Evolutionary conservation across 2,888 invertebrate genomes (phyloP), one percentile per base, ranked within the genome.

Genomic region (Spisula subtruncata): DNA sequence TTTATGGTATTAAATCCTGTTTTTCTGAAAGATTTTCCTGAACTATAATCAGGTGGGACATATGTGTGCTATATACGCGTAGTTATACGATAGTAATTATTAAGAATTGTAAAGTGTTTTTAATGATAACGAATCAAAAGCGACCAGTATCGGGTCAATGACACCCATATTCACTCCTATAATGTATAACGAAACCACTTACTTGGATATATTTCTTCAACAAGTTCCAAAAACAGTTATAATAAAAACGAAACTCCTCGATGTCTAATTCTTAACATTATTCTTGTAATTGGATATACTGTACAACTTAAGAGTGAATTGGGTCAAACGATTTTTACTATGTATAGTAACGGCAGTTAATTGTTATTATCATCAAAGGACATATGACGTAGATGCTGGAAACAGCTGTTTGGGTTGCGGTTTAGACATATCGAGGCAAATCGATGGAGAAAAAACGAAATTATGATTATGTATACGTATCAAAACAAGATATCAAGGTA

Each of bases 241-340:
- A 41, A 41, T 41, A n/a, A 66, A 10, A 66, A 66, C 10, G 25
- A 25, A 66, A 66, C n/a, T 66, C 25, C 25, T n/a, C 25, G n/a
- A 25, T 6, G 8, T 25, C 6, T 8, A 25, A 66, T 66, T 60
- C 25, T 25, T 25, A 66, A n/a, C 60, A 66, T 25, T 5, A 66
- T 66, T 12, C 10, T n/a, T 66, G 25, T 25, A 10, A n/a, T 66
- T 0, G 0, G 25, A 25, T 25, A 10, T 66, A 25, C 6, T 10
- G n/a, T n/a, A n/a, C n/a, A n/a, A n/a, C 56, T 66, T 66, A 6
- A 5, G 10, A n/a, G n/a, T 25, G 10, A 66, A 75, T 32, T 29
- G 14, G 29, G 75, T 75, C 75, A 75, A 75, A 75, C 35, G 75
- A 75, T 75, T 35, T 75, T 35, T 35, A 75, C 75, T 75, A 75